Evolutionary conservation across 2,888 invertebrate species (phyloP), one percentile per base, ranked within the genome.

Genomic region (Eucriotettix oculatus): DNA sequence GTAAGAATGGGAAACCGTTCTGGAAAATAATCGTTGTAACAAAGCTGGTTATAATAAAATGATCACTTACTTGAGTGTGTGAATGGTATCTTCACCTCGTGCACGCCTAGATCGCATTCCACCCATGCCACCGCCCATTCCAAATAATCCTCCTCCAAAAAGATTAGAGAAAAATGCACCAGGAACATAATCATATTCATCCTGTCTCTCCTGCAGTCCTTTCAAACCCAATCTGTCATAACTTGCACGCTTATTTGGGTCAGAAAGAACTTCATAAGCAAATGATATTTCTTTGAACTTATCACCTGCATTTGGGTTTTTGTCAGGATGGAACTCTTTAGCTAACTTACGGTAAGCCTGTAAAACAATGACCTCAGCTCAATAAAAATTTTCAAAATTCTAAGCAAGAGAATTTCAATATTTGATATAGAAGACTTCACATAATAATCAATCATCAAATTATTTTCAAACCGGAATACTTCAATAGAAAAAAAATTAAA

Each of bases 271-370:
- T 77, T 96, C 95, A 73, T 95, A 93, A 0, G 95, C 95, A 76
- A 89, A 94, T 62, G 92, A 91, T 67, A 96, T 95, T 78, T 96
- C 95, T 74, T 95, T 94, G 71, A 95, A 94, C 78, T 87, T 90
- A 71, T 95, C 94, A 60, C 90, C 94, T 62, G 90, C 87, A 65
- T 86, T 87, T 44, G 90, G 84, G 85, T 80, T 95, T 85, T 81
- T 95, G 86, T 77, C 95, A 81, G 69, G 95, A 74, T 96, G 95
- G 73, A 85, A 93, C 78, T 94, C 90, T 75, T 92, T 93, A 17
- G 95, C 95, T 69, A 95, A 76, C 77, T 87, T 90, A 69, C 90
- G 83, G 73, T 95, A 96, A 69, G 87, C 87, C 92, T 93, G 76
- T 66, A 59, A 64, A 5, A 2, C 29, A 29, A 5, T 29, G 29